A percentile compares a stretch with the other conserved stretches of the same genome.
These are phyloP conservation scores for Lamprotornis superbus DNA, from an alignment of 2,113 vertebrate species.

Conservation along the genomic window DNA sequence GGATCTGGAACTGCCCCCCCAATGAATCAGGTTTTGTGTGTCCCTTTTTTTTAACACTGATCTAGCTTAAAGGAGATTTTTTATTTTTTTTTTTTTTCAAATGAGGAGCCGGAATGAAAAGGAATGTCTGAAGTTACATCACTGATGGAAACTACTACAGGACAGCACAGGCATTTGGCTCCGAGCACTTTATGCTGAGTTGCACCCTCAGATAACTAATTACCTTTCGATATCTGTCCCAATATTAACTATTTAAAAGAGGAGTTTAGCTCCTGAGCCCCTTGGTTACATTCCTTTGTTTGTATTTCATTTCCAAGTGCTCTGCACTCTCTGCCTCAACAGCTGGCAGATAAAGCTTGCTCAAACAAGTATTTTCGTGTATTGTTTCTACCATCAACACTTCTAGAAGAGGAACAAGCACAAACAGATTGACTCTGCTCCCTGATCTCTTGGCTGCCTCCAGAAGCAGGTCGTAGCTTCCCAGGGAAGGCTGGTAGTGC, in stretches of 20 bases:
- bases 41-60: not conserved
- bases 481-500: not conserved
- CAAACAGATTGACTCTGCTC: not conserved
- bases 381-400: not conserved
- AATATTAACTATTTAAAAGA: not conserved
- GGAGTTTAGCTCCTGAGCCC: not conserved
- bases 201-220: not conserved
- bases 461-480: not conserved
- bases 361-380: constrained; percentile 36
- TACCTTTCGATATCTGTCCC: not conserved
- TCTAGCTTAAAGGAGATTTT: not conserved
- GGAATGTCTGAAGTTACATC: not conserved
- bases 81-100: not conserved
- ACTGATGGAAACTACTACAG: not conserved
- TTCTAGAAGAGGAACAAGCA: not conserved
- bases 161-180: not conserved
- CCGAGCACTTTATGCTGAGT: not conserved
- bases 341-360: constrained; percentile 8
- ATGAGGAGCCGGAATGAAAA: not conserved
- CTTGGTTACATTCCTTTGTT: not conserved
- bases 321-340: not conserved
- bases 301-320: not conserved
- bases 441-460: not conserved
- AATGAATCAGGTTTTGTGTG: accelerated
- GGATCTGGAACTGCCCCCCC: not conserved